Evolutionary conservation across 1,140 invertebrate species (phyloP), one percentile per base, ranked within the genome.

Genomic region (Theocolax elegans): DNA sequence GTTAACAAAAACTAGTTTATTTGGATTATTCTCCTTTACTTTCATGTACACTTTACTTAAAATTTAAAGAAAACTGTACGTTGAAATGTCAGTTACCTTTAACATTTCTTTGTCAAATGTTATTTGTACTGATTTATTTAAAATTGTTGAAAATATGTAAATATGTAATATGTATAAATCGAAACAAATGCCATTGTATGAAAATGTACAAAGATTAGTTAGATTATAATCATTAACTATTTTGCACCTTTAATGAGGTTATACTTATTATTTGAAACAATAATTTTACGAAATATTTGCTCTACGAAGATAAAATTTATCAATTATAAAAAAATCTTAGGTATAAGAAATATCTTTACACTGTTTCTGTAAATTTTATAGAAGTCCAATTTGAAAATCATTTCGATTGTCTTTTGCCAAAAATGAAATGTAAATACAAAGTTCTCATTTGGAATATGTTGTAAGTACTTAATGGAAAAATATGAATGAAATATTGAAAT

Each of bases 401-500:
- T 29, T 49, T 44, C 29, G 67, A 69, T 69, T 69, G 58, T 63
- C 58, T 19, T 62, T 62, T 62, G 67, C 67, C 49, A 69, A 69
- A 69, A 69, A 17, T 62, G 31, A 54, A 68, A 63, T 68, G 49
- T 60, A 48, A 21, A 19, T 69, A 62, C 48, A 54, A 62, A 63
- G 67, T 69, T 69, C 49, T 69, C 48, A 35, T 29, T 3, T 44
- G n/a, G 54, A 69, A 60, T 62, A n/a, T n/a, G 19, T 35, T 49
- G 19, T 19, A n/a, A 62, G 10, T 3, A n/a, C n/a, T n/a, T n/a
- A 31, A 29, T 12, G 9, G 31, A 48, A 31, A 64, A 71, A 71
- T 71, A 19, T 27, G 56, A 40, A 60, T 51, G 62, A 63, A 59
- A 27, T 46, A 63, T 58, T 73, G 71, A 73, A 72, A 75, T 65